Conservation (phyloP, 2,113 vertebrate genomes). For the Herpetotheres cachinnans region DNA sequence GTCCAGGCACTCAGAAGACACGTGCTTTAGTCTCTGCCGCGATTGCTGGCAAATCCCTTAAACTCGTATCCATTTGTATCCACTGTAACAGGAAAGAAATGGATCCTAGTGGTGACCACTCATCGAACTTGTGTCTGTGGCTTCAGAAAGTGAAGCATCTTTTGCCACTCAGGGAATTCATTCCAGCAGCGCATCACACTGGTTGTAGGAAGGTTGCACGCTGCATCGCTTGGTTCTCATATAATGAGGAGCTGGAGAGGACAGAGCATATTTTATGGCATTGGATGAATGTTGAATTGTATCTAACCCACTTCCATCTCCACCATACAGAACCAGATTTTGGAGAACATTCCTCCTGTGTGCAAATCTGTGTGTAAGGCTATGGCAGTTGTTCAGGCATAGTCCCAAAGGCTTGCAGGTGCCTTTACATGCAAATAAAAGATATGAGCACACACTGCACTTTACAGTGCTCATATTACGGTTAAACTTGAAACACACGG, state of each 20-base stretch:
- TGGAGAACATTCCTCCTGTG: not conserved
- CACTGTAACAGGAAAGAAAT: not conserved
- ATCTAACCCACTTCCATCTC: not conserved
- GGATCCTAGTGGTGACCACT: not conserved
- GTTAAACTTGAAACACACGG: not conserved
- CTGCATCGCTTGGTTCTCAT: not conserved
- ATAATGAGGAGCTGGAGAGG: not conserved
- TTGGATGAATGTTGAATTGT: rapidly evolving
- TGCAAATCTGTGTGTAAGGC: not conserved
- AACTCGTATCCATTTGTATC: not conserved
- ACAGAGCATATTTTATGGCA: not conserved
- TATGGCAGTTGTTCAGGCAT: rapidly evolving
- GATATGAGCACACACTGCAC: not conserved
- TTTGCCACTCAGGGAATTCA: not conserved
- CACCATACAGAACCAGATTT: not conserved
- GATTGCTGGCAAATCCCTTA: not conserved
- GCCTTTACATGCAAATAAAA: not conserved
- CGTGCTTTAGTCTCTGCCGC: not conserved
- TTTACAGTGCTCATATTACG: not conserved
- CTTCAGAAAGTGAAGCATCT: not conserved
- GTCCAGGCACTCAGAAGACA: not conserved
- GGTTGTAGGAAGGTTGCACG: not conserved
- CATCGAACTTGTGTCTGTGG: too few species aligned
- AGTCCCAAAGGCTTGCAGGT: not conserved
- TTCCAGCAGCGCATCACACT: not conserved